Evolutionary conservation across 2,113 vertebrate genomes (phyloP).

Genomic region (Coptodon bakossiorum): DNA sequence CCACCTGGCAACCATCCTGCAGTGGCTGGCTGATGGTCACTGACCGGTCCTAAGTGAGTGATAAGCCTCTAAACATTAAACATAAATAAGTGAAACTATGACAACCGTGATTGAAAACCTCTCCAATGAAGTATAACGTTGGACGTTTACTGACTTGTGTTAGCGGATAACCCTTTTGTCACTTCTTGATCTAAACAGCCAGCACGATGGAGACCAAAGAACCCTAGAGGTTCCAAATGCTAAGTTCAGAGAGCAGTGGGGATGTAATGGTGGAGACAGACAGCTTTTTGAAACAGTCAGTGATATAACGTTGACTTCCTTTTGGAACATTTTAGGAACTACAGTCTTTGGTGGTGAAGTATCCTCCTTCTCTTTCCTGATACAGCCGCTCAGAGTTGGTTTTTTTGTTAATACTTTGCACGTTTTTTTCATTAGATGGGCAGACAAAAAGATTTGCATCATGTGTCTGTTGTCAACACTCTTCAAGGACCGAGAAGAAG

Average conservation of each 20-base stretch:
- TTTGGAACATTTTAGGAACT: neutral
- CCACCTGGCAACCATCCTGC: neutral
- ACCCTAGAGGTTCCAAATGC: rapidly evolving
- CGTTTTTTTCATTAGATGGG: neutral
- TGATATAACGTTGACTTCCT: neutral
- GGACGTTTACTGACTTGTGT: neutral
- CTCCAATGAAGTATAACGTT: neutral
- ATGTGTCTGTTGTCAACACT: neutral
- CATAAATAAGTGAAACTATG: neutral
- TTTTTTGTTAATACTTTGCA: neutral
- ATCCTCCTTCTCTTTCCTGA: neutral
- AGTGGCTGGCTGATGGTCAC: neutral
- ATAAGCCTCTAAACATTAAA: neutral
- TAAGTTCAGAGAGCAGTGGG: neutral
- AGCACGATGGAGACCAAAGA: rapidly evolving
- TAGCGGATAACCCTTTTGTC: neutral
- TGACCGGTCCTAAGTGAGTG: neutral
- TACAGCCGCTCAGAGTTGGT: neutral
- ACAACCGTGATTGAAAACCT: neutral
- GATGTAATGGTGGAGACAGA: neutral
- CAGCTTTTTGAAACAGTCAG: neutral
- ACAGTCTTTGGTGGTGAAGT: neutral
- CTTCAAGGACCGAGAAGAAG: neutral
- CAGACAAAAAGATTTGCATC: neutral
- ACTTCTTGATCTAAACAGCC: neutral